Percentiles rank a stretch among this genome's conserved stretches.
Conservation (phyloP, 2,113 vertebrate species). For the Pan troglodytes region NHGRI_mPanTro3-v2.1_pri NC_072417.2:88773501-88774000, state of each 20-base stretch:
- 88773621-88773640: background rate
- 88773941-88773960: conserved; percentile 83
- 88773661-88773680: background rate
- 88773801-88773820: background rate
- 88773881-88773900: conserved; percentile 84
- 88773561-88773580: background rate
- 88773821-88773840: conserved; percentile 75
- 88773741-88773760: background rate
- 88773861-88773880: conserved; percentile 79
- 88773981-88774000: background rate
- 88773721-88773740: background rate
- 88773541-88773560: background rate
- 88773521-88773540: background rate
- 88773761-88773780: background rate
- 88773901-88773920: conserved; percentile 84
- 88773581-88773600: background rate
- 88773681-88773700: background rate
- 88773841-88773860: conserved; percentile 82
- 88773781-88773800: background rate
- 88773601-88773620: background rate
- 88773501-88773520: background rate
- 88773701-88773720: background rate
- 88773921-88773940: conserved; percentile 83
- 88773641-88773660: background rate
- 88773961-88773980: conserved; percentile 82